A percentile compares a stretch with the other conserved stretches of the same genome.
phyloP scores from a whole-genome alignment of 2,113 vertebrate species.

The Alectura lathami region DNA sequence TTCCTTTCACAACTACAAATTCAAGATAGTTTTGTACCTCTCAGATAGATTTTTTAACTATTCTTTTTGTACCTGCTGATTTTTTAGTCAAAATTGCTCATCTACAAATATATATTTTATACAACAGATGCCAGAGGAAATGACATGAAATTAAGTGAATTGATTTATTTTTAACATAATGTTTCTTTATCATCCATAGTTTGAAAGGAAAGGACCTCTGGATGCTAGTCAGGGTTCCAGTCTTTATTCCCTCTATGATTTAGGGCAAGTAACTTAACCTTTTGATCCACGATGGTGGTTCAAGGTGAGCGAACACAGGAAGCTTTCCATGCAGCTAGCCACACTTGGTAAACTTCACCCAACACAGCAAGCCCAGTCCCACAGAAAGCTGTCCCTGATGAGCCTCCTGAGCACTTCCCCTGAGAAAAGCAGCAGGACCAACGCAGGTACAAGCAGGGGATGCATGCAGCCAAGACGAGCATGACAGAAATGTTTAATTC shows the following conservation, averaged over 20 bases:
- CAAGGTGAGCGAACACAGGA: fast-evolving
- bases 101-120: neutral
- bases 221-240: neutral
- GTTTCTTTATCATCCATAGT: neutral
- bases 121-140: neutral
- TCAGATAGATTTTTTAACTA: neutral
- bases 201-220: neutral
- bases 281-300: neutral
- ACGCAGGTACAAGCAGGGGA: neutral
- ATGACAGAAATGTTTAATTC: neutral
- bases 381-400: neutral
- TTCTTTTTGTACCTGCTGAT: neutral
- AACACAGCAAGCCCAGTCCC: neutral
- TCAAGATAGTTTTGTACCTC: neutral
- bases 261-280: neutral
- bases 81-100: neutral
- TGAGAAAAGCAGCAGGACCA: neutral
- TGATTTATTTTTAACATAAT: neutral
- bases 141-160: neutral
- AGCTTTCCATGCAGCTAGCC: fast-evolving
- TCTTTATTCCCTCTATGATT: neutral
- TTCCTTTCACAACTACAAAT: neutral
- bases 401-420: neutral
- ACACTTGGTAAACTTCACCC: fast-evolving
- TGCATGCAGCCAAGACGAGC: neutral